Evolutionary conservation across 2,113 vertebrate genomes (phyloP).

Genomic region (Eidolon helvum): DNA sequence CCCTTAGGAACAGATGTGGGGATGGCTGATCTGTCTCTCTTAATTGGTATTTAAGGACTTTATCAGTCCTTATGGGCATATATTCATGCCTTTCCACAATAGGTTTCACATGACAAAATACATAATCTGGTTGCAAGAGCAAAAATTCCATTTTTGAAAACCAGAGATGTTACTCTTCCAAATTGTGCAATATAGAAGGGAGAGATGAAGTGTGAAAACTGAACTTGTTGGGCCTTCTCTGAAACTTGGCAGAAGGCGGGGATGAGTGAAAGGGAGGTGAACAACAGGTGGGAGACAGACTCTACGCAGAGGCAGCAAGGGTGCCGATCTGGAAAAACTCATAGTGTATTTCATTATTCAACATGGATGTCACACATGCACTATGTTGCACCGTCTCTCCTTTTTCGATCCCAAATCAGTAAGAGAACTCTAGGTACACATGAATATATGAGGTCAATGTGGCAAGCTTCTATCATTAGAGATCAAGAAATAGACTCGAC

Average conservation of each 20-base stretch:
- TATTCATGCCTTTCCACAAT: not conserved
- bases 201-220: not conserved
- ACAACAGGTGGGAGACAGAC: not conserved
- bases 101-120: not conserved
- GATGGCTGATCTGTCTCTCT: not conserved
- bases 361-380: no score
- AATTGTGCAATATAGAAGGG: not conserved
- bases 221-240: not conserved
- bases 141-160: conserved; percentile 35
- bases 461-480: not conserved
- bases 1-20: not conserved
- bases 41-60: not conserved
- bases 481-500: not conserved
- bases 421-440: not conserved
- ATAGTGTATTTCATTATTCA: not conserved
- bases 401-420: not conserved
- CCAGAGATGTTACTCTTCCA: not conserved
- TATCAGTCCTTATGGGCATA: not conserved
- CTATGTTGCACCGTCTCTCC: not conserved
- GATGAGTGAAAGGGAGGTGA: not conserved
- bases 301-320: not conserved
- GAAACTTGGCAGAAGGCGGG: not conserved
- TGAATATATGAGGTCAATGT: not conserved
- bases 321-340: not conserved
- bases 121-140: not conserved